phyloP scores from a whole-genome alignment of 2,113 vertebrate genomes.

The Dicrurus megarhynchus region DNA sequence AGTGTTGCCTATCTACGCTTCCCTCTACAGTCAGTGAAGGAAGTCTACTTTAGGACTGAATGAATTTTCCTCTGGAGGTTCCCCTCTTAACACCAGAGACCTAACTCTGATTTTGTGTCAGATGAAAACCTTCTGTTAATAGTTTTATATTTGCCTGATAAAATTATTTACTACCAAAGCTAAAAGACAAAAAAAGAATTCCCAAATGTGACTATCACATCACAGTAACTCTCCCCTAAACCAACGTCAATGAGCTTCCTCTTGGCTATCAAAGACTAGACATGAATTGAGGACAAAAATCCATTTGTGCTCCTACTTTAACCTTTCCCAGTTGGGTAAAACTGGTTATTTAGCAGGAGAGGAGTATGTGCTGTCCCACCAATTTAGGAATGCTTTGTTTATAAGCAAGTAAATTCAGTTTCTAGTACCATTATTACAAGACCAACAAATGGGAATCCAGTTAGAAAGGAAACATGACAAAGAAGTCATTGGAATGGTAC shows the following conservation, averaged over 20 bases:
- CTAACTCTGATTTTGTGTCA: not conserved
- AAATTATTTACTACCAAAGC: not conserved
- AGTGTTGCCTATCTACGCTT: not conserved
- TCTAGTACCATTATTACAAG: not conserved
- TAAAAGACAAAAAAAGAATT: not conserved
- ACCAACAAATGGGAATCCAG: not conserved
- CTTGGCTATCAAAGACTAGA: not conserved
- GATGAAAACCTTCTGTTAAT: not conserved
- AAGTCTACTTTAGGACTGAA: not conserved
- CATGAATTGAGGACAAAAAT: not conserved
- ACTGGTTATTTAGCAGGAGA: not conserved
- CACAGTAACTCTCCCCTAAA: not conserved
- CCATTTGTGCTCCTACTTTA: not conserved
- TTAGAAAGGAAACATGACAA: not conserved
- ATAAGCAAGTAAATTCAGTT: not conserved
- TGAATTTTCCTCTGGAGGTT: not conserved
- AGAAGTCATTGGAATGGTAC: constrained; percentile 46
- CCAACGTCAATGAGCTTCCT: not conserved
- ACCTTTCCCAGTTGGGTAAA: not conserved
- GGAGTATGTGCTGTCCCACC: not conserved
- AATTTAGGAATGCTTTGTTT: not conserved
- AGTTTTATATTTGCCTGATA: not conserved
- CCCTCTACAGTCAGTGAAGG: not conserved
- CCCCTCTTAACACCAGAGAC: not conserved
- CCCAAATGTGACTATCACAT: not conserved